These are phyloP conservation scores for Galerucella nymphaeae DNA, from an alignment of 2,888 invertebrate genomes.

Conservation along the genomic window DNA sequence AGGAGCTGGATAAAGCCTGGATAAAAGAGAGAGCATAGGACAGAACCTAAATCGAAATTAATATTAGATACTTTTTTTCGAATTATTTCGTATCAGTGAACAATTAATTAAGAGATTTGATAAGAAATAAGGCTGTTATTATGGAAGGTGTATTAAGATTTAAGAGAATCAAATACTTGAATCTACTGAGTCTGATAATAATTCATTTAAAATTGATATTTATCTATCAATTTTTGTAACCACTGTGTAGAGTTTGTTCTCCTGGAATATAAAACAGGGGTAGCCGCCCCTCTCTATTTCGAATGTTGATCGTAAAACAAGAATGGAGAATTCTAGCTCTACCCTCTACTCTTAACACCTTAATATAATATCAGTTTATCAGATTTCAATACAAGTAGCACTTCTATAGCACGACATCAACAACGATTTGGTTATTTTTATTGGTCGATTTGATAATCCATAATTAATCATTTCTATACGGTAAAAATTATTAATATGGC, in stretches of 20 bases:
- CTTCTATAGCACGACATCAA: background rate
- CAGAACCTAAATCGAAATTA: no score
- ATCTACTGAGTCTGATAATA: no score
- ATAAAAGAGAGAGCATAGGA: no score
- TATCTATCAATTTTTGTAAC: background rate
- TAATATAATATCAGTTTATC: conserved; percentile 17
- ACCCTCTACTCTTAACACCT: conserved; percentile 10
- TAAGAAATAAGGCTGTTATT: no score
- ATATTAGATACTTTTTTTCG: no score
- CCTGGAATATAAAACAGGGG: conserved; percentile 27
- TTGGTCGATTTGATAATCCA: background rate
- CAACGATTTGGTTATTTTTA: no score
- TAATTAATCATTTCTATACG: conserved; percentile 9
- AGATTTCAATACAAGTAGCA: conserved; percentile 12
- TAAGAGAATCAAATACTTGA: no score
- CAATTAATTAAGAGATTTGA: no score
- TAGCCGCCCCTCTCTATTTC: conserved; percentile 13
- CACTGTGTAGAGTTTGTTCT: conserved; percentile 23
- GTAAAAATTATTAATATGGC: conserved; percentile 43
- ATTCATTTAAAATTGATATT: no score
- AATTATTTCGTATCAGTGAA: no score
- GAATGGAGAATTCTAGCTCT: conserved; percentile 27
- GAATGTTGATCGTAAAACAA: conserved; percentile 32
- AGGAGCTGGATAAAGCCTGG: no score
- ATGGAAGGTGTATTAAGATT: no score